phyloP scores from a whole-genome alignment of 2,113 vertebrate genomes.

The Coregonus clupeaformis region DNA sequence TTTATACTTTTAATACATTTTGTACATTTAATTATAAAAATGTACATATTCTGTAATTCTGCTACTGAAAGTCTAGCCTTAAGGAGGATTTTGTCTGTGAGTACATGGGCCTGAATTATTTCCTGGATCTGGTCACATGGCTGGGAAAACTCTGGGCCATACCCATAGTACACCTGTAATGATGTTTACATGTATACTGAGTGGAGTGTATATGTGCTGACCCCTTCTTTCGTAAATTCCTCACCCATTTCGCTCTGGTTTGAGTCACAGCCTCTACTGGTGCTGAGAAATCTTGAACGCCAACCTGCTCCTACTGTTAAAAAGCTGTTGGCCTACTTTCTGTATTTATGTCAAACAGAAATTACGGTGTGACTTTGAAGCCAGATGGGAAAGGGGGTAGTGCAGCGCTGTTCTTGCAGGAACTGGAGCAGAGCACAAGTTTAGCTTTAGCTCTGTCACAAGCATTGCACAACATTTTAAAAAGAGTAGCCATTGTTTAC shows the following conservation, averaged over 20 bases:
- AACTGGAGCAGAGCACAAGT: slow-evolving; percentile 41
- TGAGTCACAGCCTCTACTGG: slow-evolving; percentile 51
- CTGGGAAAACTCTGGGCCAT: no score
- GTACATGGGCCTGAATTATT: neutral
- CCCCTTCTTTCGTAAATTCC: neutral
- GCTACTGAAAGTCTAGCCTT: neutral
- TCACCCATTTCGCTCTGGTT: slow-evolving; percentile 22
- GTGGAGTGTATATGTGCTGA: neutral
- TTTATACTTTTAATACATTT: slow-evolving; percentile 13
- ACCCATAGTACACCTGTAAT: neutral
- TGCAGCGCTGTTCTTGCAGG: slow-evolving; percentile 42
- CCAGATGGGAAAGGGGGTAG: slow-evolving; percentile 1
- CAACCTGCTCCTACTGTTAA: neutral
- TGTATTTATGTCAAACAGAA: slow-evolving; percentile 35
- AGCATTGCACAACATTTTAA: neutral
- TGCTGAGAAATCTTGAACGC: neutral
- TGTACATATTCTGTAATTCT: neutral
- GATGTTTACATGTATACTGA: neutral
- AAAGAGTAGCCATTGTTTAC: neutral
- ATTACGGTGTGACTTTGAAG: slow-evolving; percentile 25
- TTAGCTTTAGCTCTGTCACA: neutral
- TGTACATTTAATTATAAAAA: slow-evolving; percentile 16
- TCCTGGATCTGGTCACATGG: neutral
- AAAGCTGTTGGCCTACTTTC: neutral
- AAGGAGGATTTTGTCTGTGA: neutral